Percentiles rank a stretch among this genome's conserved stretches.
Evolutionary conservation across 2,797 vertebrate genomes (phyloP).

Genomic region (Manis crassicaudata): DNA sequence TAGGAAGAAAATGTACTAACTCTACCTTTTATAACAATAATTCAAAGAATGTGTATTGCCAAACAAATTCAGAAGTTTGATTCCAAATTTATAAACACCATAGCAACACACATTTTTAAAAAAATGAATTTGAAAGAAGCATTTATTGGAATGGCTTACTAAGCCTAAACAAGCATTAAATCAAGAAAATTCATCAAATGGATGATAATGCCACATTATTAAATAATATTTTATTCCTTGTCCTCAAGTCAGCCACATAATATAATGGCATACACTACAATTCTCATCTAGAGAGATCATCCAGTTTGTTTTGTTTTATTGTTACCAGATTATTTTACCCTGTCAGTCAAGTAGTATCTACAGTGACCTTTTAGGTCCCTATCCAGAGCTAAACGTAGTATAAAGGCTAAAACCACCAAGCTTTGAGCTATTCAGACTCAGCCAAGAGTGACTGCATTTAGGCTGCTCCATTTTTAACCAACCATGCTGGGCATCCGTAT

Average conservation of each 20-base stretch:
- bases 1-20: background rate
- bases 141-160: slow-evolving; percentile 8
- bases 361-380: background rate
- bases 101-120: background rate
- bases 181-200: slow-evolving; percentile 30
- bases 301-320: background rate
- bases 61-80: slow-evolving; percentile 37
- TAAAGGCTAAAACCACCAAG: slow-evolving; percentile 29
- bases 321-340: background rate
- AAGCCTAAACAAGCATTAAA: background rate
- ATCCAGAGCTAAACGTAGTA: background rate
- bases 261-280: background rate
- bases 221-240: slow-evolving; percentile 18
- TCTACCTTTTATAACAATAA: slow-evolving; percentile 29
- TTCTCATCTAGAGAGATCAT: slow-evolving; percentile 49
- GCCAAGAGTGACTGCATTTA: slow-evolving; percentile 58
- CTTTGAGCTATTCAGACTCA: slow-evolving; percentile 35
- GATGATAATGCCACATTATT: slow-evolving; percentile 14
- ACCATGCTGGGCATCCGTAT: slow-evolving; percentile 57
- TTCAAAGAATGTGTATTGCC: slow-evolving; percentile 21
- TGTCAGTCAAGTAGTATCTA: background rate
- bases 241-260: slow-evolving; percentile 25
- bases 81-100: background rate
- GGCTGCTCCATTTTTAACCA: slow-evolving; percentile 59
- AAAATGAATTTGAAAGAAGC: slow-evolving; percentile 24